Evolutionary conservation across 2,113 vertebrate species (phyloP).

Genomic region (Notechis scutatus): DNA sequence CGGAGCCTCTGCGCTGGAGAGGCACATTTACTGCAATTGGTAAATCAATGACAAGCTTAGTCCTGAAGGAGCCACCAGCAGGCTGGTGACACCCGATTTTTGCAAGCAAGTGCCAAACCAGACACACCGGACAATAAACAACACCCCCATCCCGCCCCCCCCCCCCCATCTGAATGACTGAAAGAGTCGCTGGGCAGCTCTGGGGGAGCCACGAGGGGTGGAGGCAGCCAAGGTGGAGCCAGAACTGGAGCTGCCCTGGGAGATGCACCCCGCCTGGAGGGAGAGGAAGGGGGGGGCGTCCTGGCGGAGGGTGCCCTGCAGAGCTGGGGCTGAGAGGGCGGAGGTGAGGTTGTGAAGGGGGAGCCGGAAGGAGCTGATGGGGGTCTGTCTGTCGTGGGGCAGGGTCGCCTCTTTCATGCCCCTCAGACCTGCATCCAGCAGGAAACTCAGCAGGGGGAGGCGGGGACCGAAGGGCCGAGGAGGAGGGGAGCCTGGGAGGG

Average conservation of each 20-base stretch:
- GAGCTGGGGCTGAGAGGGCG: background rate
- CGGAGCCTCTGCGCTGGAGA: background rate
- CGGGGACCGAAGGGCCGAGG: background rate
- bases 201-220: background rate
- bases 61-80: background rate
- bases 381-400: background rate
- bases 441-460: background rate
- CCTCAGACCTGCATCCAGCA: background rate
- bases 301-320: background rate
- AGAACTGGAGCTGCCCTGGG: background rate
- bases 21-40: background rate
- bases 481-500: background rate
- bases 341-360: background rate
- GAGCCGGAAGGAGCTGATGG: background rate
- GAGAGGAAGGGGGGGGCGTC: background rate
- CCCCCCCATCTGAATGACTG: background rate
- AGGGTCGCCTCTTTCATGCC: background rate
- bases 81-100: background rate
- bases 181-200: background rate
- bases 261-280: background rate
- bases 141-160: rapidly evolving
- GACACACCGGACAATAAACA: background rate
- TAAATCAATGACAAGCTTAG: background rate
- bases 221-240: background rate
- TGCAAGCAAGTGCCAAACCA: background rate